Evolutionary conservation across 2,797 vertebrate genomes (phyloP).

Genomic region (Lophotriccus pileatus): DNA sequence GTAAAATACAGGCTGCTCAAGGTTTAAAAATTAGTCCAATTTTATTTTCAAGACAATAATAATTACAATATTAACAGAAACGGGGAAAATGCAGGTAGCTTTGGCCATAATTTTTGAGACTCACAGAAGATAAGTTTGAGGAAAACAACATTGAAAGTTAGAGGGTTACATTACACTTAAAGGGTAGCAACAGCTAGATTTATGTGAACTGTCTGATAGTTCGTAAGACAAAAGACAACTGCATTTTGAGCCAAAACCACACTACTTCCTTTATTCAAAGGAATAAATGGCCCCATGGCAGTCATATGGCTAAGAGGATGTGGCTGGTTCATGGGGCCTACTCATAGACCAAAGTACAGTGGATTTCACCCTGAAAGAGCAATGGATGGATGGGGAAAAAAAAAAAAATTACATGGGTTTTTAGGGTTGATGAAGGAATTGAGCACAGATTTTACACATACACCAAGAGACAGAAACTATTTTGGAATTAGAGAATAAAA

Average conservation of each 20-base stretch:
- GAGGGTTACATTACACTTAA: not conserved
- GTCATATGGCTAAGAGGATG: not conserved
- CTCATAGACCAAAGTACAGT: not conserved
- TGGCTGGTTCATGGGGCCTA: not conserved
- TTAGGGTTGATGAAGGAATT: not conserved
- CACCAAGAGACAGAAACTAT: fast-evolving
- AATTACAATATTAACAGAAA: not conserved
- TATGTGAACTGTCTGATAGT: not conserved
- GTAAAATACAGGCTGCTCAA: not conserved
- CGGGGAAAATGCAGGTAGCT: not conserved
- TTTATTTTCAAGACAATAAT: not conserved
- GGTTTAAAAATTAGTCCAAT: not conserved
- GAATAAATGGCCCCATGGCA: not conserved
- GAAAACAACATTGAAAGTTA: not conserved
- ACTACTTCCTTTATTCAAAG: not conserved
- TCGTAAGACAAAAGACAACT: not conserved
- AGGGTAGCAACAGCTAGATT: not conserved
- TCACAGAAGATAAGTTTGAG: not conserved
- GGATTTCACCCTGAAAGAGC: not conserved
- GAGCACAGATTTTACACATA: not conserved
- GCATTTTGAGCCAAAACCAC: not conserved
- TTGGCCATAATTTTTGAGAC: not conserved
- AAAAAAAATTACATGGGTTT: not conserved
- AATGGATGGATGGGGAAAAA: not conserved
- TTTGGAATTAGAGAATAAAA: not conserved